Conservation (phyloP, 2,888 invertebrate genomes). For the Eupeodes latifasciatus region DNA sequence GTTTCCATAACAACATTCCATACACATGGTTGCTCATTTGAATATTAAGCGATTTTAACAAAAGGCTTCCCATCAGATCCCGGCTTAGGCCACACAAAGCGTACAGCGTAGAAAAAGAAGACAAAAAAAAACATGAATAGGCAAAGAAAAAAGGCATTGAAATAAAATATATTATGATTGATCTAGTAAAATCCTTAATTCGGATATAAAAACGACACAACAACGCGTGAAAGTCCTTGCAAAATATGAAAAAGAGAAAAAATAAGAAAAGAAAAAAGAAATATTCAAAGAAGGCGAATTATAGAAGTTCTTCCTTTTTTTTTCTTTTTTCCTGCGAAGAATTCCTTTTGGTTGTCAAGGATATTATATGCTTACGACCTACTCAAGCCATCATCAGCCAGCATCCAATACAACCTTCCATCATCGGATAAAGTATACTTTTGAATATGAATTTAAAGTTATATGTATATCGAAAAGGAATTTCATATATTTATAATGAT, state of each 20-base stretch:
- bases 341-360: constrained; percentile 59
- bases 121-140: constrained; percentile 42
- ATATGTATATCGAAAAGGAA: constrained; percentile 42
- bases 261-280: not conserved
- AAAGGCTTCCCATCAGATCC: constrained; percentile 58
- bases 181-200: constrained; percentile 71
- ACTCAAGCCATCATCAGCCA: not conserved
- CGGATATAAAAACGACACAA: constrained; percentile 72
- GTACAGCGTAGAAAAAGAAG: constrained; percentile 30
- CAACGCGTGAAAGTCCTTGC: constrained; percentile 70
- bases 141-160: not conserved
- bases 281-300: constrained; percentile 51
- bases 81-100: constrained; percentile 62
- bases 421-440: not conserved
- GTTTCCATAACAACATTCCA: constrained; percentile 62
- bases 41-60: constrained; percentile 71
- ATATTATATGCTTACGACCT: constrained; percentile 3
- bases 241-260: not conserved
- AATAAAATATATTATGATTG: constrained; percentile 70
- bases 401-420: constrained; percentile 21
- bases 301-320: constrained; percentile 14
- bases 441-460: not conserved
- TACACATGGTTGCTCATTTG: constrained; percentile 74
- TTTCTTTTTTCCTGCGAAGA: not conserved
- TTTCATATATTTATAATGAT: constrained; percentile 62